Evolutionary conservation across 2,113 vertebrate genomes (phyloP), one percentile per base, ranked within the genome.

Genomic region (Mellivora capensis): DNA sequence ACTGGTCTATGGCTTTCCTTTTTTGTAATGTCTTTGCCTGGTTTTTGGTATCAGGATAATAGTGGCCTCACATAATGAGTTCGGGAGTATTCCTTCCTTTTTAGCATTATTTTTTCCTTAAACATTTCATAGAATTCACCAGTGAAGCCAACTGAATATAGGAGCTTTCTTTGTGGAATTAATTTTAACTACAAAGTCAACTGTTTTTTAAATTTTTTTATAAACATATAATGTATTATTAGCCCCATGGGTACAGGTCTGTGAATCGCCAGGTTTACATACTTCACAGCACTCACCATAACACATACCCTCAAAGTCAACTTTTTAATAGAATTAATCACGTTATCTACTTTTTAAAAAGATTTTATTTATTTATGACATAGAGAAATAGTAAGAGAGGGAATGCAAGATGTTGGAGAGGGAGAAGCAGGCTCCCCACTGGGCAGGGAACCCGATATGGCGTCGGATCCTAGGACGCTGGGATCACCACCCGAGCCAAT

Each of bases 381-480:
- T 23, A 61, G 59, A 61, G 23, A 61, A 25, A 61, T 61, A 61
- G 59, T 25, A 61, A 61, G 59, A 61, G 59, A 61, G 23, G 59
- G 59, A 61, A 61, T 4, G 3, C 59, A 61, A 61, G 23, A 10
- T 11, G 59, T 3, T 61, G 23, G 3, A 61, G 59, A 61, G 59
- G 9, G 59, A 27, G 59, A 61, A 61, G 59, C 3, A 61, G 59
- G 59, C 59, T 61, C 59, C 59, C 8, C 9, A 1, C 59, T 61
- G 23, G 23, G 23, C 23, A 61, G 59, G 59, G 59, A 61, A 4
- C 59, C 59, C 59, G 4, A 61, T 61, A 61, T 27, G 59, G 59
- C 9, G 1, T 10, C 1, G 9, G 0, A 27, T 61, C 25, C 23
- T 9, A 61, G 23, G 57, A 59, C 57, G 0, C 20, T 25, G 57